Base-by-base conservation (phyloP, 2,113 vertebrate species). In the Nansenia antarctica region DNA sequence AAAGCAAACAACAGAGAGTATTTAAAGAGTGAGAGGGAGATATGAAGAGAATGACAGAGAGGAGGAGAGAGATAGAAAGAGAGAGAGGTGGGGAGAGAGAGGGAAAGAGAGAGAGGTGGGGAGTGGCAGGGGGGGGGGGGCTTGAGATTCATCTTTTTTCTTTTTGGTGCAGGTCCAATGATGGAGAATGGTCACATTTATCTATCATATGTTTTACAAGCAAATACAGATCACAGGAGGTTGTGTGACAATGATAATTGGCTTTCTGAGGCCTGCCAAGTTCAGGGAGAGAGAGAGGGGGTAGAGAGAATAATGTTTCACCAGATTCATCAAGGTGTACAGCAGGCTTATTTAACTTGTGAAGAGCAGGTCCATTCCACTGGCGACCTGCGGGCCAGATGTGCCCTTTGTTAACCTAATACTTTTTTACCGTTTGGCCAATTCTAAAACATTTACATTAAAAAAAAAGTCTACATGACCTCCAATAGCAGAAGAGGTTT, bases 231-330 rank as follows among this genome's bases (percentile, higher is more conserved):
- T 54, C 20, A 20, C 14, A 7, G 47, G 47, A 3, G 47, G 47
- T 47, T 31, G 24, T 61, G 55, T 24, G 37, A 47, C 30, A 52
- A 69, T 52, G 4, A 52, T 49, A 32, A 69, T 52, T 24, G 18
- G 26, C 27, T 30, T 18, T 8, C 54, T 24, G 27, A 53, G 18
- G 5, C 5, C 20, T 26, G 31, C 52, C 42, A 49, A 52, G 63
- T 39, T 30, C 24, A 49, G 45, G 45, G 26, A 59, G 34, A 35
- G 20, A 58, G 29, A 27, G 59, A 27, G 35, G 11, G 35, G 35
- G 5, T 5, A 37, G 11, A n/a, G n/a, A n/a, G n/a, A n/a, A n/a
- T n/a, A n/a, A n/a, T n/a, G n/a, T n/a, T n/a, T n/a, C n/a, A n/a
- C n/a, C n/a, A n/a, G n/a, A n/a, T n/a, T n/a, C n/a, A n/a, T n/a